Evolutionary conservation across 2,888 invertebrate genomes (phyloP).

Genomic region (Leptura quadrifasciata): DNA sequence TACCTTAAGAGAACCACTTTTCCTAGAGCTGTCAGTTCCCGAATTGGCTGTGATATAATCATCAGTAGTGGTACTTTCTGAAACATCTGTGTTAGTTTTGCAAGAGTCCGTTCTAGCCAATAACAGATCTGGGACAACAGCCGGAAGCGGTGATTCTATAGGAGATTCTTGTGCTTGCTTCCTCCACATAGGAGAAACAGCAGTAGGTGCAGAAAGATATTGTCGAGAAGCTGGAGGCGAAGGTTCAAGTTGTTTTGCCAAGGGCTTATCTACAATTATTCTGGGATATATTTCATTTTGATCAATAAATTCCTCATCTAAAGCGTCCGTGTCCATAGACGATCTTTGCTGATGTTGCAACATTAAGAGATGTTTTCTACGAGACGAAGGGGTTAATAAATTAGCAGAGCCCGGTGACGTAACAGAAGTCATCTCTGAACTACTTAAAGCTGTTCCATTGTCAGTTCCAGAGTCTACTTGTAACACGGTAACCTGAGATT

Average conservation of each 20-base stretch:
- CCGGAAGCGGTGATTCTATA: conserved; percentile 69
- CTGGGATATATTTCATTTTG: conserved; percentile 51
- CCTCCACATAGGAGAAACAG: conserved; percentile 45
- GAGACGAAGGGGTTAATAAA: conserved; percentile 85
- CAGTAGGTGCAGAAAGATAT: conserved; percentile 4
- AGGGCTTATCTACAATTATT: conserved; percentile 57
- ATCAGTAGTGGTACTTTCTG: conserved; percentile 92
- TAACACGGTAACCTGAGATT: conserved; percentile 89
- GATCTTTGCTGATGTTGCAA: conserved; percentile 91
- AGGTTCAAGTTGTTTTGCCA: conserved; percentile 45
- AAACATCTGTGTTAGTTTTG: conserved; percentile 85
- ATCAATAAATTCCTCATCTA: conserved; percentile 36
- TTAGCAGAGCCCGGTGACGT: conserved; percentile 77
- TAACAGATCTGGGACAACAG: conserved; percentile 73
- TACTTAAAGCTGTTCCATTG: conserved; percentile 78
- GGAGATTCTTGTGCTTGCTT: conserved; percentile 48
- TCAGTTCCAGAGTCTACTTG: conserved; percentile 84
- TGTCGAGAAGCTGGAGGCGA: conserved; percentile 48
- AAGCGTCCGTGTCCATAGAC: conserved; percentile 86
- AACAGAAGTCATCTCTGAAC: conserved; percentile 73
- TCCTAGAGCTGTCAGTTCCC: conserved; percentile 80
- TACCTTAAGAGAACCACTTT: conserved; percentile 80
- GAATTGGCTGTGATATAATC: conserved; percentile 92
- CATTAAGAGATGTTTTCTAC: conserved; percentile 84
- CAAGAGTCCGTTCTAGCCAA: conserved; percentile 84